A percentile compares a stretch with the other conserved stretches of the same genome.
Evolutionary conservation across 2,888 invertebrate genomes (phyloP).

Genomic region (Cordylochernes scorpioides): DNA sequence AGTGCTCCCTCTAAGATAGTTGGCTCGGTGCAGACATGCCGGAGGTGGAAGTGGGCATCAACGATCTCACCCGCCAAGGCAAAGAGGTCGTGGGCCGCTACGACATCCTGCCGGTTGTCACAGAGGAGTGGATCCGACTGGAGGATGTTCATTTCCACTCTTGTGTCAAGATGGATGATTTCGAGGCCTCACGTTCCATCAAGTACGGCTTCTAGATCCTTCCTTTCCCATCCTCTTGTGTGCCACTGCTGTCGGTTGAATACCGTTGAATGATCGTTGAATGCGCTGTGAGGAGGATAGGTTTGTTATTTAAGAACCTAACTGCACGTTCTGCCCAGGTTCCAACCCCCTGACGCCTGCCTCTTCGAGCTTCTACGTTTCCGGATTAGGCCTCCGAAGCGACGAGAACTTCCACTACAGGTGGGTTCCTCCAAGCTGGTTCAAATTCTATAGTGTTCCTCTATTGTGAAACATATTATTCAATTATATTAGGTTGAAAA

Average conservation of each 20-base stretch:
- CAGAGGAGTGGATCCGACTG: constrained; percentile 95
- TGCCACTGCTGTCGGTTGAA: too few species aligned
- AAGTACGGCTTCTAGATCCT: constrained; percentile 17
- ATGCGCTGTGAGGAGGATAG: not conserved
- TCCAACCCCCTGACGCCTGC: constrained; percentile 88
- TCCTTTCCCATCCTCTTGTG: too few species aligned
- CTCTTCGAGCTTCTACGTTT: constrained; percentile 89
- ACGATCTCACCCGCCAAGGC: constrained; percentile 92
- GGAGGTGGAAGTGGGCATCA: constrained; percentile 80
- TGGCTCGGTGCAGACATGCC: constrained; percentile 61
- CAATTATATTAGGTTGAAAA: too few species aligned
- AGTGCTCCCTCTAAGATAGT: too few species aligned
- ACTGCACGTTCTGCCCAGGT: constrained; percentile 20
- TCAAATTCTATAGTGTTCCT: constrained; percentile 1
- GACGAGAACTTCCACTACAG: constrained; percentile 84
- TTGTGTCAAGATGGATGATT: constrained; percentile 70
- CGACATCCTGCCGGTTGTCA: constrained; percentile 92
- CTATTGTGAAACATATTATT: not conserved
- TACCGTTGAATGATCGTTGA: too few species aligned
- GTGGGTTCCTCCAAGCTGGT: constrained; percentile 27
- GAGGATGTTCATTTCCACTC: constrained; percentile 82
- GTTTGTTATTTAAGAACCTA: not conserved
- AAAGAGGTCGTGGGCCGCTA: constrained; percentile 93
- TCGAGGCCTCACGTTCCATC: constrained; percentile 28
- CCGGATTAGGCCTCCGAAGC: constrained; percentile 74